These are phyloP conservation scores for Lypha dubia DNA, from an alignment of 2,888 invertebrate species.

Conservation along the genomic window DNA sequence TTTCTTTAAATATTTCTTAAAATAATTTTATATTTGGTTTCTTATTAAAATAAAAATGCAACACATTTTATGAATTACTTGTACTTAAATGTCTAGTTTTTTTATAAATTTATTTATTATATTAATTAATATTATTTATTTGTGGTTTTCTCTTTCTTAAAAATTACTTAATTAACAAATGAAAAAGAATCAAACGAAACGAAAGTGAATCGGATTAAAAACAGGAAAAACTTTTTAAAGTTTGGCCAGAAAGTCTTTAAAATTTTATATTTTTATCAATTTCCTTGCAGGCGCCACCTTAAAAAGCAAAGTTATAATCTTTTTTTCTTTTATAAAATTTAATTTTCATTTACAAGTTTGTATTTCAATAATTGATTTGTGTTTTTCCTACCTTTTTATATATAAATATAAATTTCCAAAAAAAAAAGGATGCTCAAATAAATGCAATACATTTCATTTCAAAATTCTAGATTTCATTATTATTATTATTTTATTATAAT, in stretches of 20 bases:
- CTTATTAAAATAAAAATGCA: conserved; percentile 53
- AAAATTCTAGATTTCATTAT: conserved; percentile 46
- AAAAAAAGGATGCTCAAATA: conserved; percentile 46
- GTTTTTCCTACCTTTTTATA: conserved; percentile 56
- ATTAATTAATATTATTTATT: conserved; percentile 50
- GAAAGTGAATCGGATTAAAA: background rate
- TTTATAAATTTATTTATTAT: conserved; percentile 47
- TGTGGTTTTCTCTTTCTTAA: conserved; percentile 65
- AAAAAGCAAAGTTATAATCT: background rate
- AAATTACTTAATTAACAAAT: conserved; percentile 68
- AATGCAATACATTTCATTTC: conserved; percentile 69
- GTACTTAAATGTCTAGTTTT: conserved; percentile 73
- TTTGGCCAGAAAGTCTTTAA: background rate
- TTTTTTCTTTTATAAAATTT: background rate
- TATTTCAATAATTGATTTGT: conserved; percentile 50
- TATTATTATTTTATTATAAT: conserved; percentile 4
- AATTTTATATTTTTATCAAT: no score
- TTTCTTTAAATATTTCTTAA: conserved; percentile 63
- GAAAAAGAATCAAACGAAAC: background rate
- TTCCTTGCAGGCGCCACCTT: background rate
- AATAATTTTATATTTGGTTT: conserved; percentile 53
- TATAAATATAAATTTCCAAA: conserved; percentile 34
- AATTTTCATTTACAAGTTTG: conserved; percentile 37
- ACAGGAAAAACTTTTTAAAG: background rate
- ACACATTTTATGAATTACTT: conserved; percentile 73